Evolutionary conservation across 2,797 vertebrate species (phyloP).

Genomic region (Benthosema pterotum): DNA sequence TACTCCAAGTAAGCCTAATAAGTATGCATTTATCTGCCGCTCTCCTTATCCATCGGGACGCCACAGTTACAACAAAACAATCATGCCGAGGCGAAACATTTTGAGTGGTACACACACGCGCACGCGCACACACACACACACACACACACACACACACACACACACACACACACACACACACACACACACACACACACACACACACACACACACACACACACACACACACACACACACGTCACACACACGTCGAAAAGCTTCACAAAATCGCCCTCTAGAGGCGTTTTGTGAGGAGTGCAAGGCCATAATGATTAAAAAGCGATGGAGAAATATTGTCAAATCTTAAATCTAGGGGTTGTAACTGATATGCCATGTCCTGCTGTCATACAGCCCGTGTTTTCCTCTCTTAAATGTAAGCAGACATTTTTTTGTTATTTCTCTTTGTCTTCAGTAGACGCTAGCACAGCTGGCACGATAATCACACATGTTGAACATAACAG

Average conservation of each 20-base stretch:
- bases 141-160: too few relatives aligned
- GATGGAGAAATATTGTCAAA: background rate
- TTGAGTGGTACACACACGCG: background rate
- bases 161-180: too few relatives aligned
- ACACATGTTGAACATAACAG: background rate
- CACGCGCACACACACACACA: too few relatives aligned
- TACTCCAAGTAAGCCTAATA: too few relatives aligned
- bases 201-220: too few relatives aligned
- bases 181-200: too few relatives aligned
- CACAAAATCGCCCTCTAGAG: constrained; percentile 38
- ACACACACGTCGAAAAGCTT: background rate
- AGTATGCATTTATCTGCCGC: too few relatives aligned
- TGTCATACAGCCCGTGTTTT: background rate
- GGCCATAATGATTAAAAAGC: background rate
- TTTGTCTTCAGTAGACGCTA: background rate
- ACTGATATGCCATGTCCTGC: background rate
- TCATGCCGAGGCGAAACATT: too few relatives aligned
- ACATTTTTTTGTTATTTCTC: background rate
- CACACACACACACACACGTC: too few relatives aligned
- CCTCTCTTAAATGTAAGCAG: background rate
- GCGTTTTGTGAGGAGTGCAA: constrained; percentile 9
- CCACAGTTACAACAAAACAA: too few relatives aligned
- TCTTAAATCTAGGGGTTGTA: background rate
- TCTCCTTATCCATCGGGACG: too few relatives aligned
- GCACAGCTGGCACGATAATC: background rate